Evolutionary conservation across 2,888 invertebrate genomes (phyloP).

Genomic region (Leucozona laternaria): DNA sequence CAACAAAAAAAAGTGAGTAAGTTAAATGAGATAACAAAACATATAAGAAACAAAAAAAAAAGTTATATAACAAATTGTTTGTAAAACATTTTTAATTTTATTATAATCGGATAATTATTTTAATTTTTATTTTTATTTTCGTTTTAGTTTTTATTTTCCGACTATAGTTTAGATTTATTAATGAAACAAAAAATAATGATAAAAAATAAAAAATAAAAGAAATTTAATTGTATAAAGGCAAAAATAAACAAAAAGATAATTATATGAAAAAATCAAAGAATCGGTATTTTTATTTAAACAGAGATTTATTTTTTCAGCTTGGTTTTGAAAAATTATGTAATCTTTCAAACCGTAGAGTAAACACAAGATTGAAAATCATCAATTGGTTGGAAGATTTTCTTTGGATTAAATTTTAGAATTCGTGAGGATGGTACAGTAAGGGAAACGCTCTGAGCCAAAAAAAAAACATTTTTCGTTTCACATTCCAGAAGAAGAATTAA

Average conservation of each 20-base stretch:
- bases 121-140: constrained; percentile 60
- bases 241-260: constrained; percentile 68
- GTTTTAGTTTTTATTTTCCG: constrained; percentile 53
- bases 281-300: constrained; percentile 40
- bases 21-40: constrained; percentile 33
- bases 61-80: constrained; percentile 69
- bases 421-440: too few relatives aligned
- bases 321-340: not conserved
- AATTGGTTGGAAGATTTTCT: too few relatives aligned
- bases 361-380: too few relatives aligned
- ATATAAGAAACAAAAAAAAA: constrained; percentile 24
- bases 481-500: too few relatives aligned
- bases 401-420: too few relatives aligned
- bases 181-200: constrained; percentile 8
- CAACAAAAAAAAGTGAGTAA: constrained; percentile 47
- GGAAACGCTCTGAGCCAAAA: too few relatives aligned
- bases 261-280: constrained; percentile 66
- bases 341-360: too few relatives aligned
- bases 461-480: too few relatives aligned
- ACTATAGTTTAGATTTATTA: constrained; percentile 70
- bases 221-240: constrained; percentile 66
- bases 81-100: constrained; percentile 70
- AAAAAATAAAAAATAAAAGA: constrained; percentile 25
- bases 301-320: not conserved
- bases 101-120: constrained; percentile 34